Evolutionary conservation across 2,113 vertebrate genomes (phyloP).

Genomic region (Xiphorhynchus elegans): DNA sequence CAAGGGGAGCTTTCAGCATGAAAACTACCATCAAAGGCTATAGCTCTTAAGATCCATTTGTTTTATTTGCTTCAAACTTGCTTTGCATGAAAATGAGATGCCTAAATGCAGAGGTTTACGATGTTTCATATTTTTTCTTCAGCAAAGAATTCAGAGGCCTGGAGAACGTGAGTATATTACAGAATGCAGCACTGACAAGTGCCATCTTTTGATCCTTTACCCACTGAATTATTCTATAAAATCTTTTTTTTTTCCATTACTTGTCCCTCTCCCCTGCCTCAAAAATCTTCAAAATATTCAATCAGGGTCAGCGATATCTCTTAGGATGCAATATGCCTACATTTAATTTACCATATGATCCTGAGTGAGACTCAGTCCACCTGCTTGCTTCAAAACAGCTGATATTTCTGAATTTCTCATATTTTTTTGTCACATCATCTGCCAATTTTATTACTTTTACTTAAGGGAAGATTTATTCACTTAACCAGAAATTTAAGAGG

Average conservation of each 20-base stretch:
- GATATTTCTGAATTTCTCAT: background rate
- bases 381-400: background rate
- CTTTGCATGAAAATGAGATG: slow-evolving; percentile 7
- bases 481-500: background rate
- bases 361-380: background rate
- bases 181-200: background rate
- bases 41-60: background rate
- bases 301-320: background rate
- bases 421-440: background rate
- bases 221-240: background rate
- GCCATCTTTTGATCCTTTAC: background rate
- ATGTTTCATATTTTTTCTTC: background rate
- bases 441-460: background rate
- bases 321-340: background rate
- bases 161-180: background rate
- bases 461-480: background rate
- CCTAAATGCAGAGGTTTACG: background rate
- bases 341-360: background rate
- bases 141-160: background rate
- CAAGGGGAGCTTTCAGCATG: background rate
- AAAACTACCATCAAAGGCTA: background rate
- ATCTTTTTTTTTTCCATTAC: background rate
- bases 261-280: background rate
- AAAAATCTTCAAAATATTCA: background rate
- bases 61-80: slow-evolving; percentile 22